Evolutionary conservation across 2,797 vertebrate species (phyloP).

Genomic region (Lates japonicus): DNA sequence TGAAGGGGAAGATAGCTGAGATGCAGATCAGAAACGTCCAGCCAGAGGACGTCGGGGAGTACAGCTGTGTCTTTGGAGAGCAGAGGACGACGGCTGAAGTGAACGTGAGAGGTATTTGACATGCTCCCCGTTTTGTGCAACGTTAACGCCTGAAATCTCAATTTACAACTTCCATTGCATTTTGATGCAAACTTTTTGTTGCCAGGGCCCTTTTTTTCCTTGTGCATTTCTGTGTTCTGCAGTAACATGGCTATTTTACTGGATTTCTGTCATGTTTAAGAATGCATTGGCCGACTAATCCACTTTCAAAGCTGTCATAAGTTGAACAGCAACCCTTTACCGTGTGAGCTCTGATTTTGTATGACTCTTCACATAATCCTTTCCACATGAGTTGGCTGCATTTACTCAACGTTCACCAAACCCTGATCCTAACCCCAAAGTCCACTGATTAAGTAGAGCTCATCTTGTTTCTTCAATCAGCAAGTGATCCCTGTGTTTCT

Average conservation of each 20-base stretch:
- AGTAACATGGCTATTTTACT: not conserved
- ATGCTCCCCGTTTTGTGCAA: not conserved
- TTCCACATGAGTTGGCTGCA: not conserved
- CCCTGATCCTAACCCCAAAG: not conserved
- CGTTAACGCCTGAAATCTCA: not conserved
- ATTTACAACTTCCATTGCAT: not conserved
- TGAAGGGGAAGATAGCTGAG: constrained; percentile 84
- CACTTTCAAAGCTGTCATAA: too few species aligned
- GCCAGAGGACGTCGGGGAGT: constrained; percentile 87
- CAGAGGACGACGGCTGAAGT: constrained; percentile 87
- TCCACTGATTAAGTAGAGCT: not conserved
- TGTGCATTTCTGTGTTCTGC: not conserved
- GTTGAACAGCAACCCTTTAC: too few species aligned
- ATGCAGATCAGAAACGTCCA: constrained; percentile 88
- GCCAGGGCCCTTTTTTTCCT: not conserved
- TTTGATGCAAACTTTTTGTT: not conserved
- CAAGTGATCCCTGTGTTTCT: not conserved
- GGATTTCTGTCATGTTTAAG: not conserved
- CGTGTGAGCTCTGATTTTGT: not conserved
- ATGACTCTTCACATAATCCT: not conserved
- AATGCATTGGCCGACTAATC: not conserved
- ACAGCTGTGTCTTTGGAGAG: constrained; percentile 85
- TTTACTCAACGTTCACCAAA: not conserved
- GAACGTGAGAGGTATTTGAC: constrained; percentile 86
- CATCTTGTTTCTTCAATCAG: not conserved